Percentiles rank a stretch among this genome's conserved stretches.
Conservation (phyloP, 2,797 vertebrate genomes). For the Naso thynnoides region DNA sequence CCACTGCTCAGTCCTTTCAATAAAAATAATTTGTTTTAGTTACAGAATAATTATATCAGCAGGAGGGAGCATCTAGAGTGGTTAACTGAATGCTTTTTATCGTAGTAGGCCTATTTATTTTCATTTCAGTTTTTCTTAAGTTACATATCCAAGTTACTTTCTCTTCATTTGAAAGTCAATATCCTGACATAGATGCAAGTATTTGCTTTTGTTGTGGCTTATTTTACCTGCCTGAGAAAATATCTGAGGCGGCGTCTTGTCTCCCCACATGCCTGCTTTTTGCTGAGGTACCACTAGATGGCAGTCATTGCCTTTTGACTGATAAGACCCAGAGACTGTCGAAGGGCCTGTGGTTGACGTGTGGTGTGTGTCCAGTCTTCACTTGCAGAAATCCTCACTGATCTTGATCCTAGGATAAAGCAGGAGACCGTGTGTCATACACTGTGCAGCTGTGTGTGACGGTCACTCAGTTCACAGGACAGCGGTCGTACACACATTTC, state of each 20-base stretch:
- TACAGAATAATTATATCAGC: neutral
- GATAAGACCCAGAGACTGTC: neutral
- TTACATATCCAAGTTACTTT: neutral
- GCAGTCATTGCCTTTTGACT: constrained; percentile 26
- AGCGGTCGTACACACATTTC: constrained; percentile 3
- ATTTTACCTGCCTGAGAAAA: neutral
- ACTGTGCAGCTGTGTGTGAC: constrained; percentile 41
- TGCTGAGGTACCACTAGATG: constrained; percentile 60
- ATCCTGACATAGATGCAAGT: neutral
- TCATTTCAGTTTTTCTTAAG: no score
- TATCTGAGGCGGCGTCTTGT: neutral
- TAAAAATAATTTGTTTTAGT: neutral
- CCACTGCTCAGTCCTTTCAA: neutral
- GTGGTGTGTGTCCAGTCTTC: constrained; percentile 17
- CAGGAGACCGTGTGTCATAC: constrained; percentile 35
- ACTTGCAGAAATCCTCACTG: constrained; percentile 21
- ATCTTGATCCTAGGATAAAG: constrained; percentile 43
- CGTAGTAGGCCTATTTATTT: no score
- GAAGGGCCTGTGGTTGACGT: constrained; percentile 5
- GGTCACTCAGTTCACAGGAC: constrained; percentile 42
- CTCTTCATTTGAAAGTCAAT: neutral
- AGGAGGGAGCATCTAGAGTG: neutral
- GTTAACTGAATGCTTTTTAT: neutral
- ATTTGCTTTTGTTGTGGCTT: neutral
- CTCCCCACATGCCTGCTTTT: neutral